These are phyloP conservation scores for Stomatorhinus walkeri DNA, from an alignment of 2,797 vertebrate genomes.

Conservation along the genomic window DNA sequence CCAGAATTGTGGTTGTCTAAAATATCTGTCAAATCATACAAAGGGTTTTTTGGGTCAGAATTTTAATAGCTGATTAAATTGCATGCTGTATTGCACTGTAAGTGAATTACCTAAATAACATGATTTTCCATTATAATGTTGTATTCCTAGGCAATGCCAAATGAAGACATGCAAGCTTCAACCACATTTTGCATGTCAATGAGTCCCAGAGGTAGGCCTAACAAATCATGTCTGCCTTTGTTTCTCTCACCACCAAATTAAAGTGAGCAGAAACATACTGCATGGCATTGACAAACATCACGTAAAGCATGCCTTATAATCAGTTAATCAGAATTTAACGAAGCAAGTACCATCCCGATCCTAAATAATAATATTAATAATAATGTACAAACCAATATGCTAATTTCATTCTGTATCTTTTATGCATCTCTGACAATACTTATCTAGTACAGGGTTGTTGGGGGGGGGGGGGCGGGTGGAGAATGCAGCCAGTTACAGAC, in stretches of 20 bases:
- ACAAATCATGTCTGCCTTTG: not conserved
- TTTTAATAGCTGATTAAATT: not conserved
- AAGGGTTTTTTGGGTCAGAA: not conserved
- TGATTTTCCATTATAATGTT: not conserved
- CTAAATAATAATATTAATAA: not conserved
- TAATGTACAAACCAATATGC: not conserved
- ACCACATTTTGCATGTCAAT: not conserved
- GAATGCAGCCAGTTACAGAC: not conserved
- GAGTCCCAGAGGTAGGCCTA: not conserved
- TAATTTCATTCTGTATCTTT: not conserved
- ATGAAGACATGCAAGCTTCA: not conserved
- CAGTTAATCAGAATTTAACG: not conserved
- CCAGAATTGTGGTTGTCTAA: not conserved
- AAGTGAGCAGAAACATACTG: not conserved
- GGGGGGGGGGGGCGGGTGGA: too few species aligned
- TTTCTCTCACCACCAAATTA: not conserved
- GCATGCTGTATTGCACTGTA: not conserved
- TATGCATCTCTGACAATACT: not conserved
- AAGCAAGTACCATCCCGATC: not conserved
- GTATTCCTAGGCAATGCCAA: not conserved
- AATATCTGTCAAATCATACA: not conserved
- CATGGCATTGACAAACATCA: not conserved
- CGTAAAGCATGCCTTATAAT: not conserved
- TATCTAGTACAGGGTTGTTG: not conserved
- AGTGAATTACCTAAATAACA: not conserved